Evolutionary conservation across 2,797 vertebrate genomes (phyloP).

Genomic region (Neosalanx taihuensis): DNA sequence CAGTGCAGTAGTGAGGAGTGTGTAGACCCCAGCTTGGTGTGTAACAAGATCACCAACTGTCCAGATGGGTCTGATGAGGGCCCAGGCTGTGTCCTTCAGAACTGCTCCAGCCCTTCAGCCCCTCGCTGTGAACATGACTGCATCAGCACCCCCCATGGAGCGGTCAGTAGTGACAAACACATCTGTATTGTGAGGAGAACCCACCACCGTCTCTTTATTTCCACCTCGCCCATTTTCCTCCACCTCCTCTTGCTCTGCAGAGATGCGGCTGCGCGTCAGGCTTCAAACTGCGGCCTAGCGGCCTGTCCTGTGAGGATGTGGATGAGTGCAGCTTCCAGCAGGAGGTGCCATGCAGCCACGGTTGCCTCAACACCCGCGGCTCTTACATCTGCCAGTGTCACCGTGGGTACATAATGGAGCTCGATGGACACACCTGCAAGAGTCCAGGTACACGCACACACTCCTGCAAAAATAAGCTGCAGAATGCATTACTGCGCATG

Average conservation of each 20-base stretch:
- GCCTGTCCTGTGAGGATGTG: slow-evolving; percentile 75
- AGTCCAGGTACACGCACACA: slow-evolving; percentile 71
- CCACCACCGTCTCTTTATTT: neutral
- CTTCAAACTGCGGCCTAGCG: slow-evolving; percentile 59
- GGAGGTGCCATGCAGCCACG: slow-evolving; percentile 77
- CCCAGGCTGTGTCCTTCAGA: slow-evolving; percentile 58
- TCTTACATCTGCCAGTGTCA: slow-evolving; percentile 80
- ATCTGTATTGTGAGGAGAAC: no score
- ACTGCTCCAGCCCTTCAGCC: slow-evolving; percentile 61
- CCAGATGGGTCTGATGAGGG: slow-evolving; percentile 81
- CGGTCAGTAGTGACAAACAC: slow-evolving; percentile 57
- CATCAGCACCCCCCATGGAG: slow-evolving; percentile 77
- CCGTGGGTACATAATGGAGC: slow-evolving; percentile 81
- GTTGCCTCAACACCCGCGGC: slow-evolving; percentile 77
- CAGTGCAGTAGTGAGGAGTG: slow-evolving; percentile 75
- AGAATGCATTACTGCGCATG: no score
- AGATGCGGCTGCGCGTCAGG: slow-evolving; percentile 76
- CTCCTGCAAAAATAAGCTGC: neutral
- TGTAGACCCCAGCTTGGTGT: slow-evolving; percentile 71
- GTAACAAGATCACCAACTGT: slow-evolving; percentile 78
- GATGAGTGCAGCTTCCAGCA: slow-evolving; percentile 72
- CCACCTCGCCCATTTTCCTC: neutral
- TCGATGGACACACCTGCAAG: slow-evolving; percentile 80
- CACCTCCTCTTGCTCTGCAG: slow-evolving; percentile 52
- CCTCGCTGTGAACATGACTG: slow-evolving; percentile 75